Conservation (phyloP, 2,113 vertebrate genomes). For the Poeciliopsis occidentalis region DNA sequence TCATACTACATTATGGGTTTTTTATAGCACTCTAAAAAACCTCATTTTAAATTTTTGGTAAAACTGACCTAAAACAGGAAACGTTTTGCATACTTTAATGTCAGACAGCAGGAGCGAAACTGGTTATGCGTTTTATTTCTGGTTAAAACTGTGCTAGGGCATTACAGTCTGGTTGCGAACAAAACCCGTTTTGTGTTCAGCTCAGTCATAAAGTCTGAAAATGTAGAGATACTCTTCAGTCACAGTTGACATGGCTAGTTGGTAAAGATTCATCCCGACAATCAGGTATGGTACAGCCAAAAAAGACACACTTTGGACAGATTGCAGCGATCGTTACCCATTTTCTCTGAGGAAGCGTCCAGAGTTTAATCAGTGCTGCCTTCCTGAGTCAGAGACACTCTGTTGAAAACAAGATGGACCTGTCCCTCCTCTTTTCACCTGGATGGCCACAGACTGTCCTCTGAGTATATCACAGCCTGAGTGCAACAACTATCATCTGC, state of each 20-base stretch:
- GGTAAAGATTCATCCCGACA: slow-evolving; percentile 23
- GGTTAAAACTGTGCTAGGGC: slow-evolving; percentile 1
- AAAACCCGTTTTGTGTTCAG: slow-evolving; percentile 13
- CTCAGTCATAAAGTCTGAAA: slow-evolving; percentile 13
- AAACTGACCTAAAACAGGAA: not conserved
- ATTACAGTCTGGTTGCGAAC: slow-evolving; percentile 7
- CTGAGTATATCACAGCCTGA: slow-evolving; percentile 28
- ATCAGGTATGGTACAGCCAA: slow-evolving; percentile 1
- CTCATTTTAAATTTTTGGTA: not conserved
- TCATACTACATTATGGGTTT: not conserved
- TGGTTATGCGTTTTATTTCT: no score
- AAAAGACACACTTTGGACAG: slow-evolving; percentile 1
- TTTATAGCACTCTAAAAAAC: not conserved
- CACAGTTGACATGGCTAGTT: not conserved
- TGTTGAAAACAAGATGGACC: slow-evolving; percentile 28
- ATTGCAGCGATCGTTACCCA: not conserved
- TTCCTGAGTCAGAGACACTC: slow-evolving; percentile 1
- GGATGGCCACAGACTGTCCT: slow-evolving; percentile 3
- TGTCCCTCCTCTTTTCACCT: slow-evolving; percentile 18
- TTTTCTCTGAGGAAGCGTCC: slow-evolving; percentile 22
- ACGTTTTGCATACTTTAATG: no score
- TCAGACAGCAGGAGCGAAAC: not conserved
- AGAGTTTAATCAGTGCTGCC: slow-evolving; percentile 19
- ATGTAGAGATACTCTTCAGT: slow-evolving; percentile 17
- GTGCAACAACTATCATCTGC: slow-evolving; percentile 17